Evolutionary conservation across 2,888 invertebrate species (phyloP), one percentile per base, ranked within the genome.

Genomic region (Drosophila putrida): DNA sequence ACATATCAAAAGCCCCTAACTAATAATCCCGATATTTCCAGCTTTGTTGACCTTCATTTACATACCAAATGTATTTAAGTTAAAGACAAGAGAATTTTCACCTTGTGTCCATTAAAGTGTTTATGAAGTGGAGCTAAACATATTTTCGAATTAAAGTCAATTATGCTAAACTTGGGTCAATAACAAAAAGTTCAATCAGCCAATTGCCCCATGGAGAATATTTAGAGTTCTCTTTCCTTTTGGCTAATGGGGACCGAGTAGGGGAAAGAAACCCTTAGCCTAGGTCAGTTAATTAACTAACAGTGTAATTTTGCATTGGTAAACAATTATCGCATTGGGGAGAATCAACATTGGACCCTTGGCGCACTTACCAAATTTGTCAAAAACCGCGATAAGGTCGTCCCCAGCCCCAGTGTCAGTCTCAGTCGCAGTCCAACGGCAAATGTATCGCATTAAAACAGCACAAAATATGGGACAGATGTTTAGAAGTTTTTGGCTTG

Each of bases 391-490:
- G 80, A 83, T 88, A 84, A 86, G 69, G 68, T 65, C 44, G 55
- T 43, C 59, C 54, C 58, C 69, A 64, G 69, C 51, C 36, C 43
- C 41, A 33, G 31, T 47, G 28, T 47, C 31, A 31, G 13, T 46
- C 0, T 10, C 31, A 13, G 39, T 31, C 28, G 13, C 46, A 41
- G 46, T 33, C 44, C 53, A 50, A 38, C 47, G 43, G 54, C 54
- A 44, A 68, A 61, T 68, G 84, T 70, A 75, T 64, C 72, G 66
- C 88, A 88, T 80, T 86, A 88, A 86, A 86, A 78, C 77, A 69
- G 74, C 80, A 86, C 82, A 78, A 86, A 77, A 86, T 86, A 86
- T 86, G 86, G 88, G 86, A 84, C 86, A 86, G 86, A 88, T 86
- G 86, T 86, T 85, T 74, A 57, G 68, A 43, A 58, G 43, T 70